phyloP scores from a whole-genome alignment of 35 echinoderm and acorn worm species.

The Ophiothrix spiculata region DNA sequence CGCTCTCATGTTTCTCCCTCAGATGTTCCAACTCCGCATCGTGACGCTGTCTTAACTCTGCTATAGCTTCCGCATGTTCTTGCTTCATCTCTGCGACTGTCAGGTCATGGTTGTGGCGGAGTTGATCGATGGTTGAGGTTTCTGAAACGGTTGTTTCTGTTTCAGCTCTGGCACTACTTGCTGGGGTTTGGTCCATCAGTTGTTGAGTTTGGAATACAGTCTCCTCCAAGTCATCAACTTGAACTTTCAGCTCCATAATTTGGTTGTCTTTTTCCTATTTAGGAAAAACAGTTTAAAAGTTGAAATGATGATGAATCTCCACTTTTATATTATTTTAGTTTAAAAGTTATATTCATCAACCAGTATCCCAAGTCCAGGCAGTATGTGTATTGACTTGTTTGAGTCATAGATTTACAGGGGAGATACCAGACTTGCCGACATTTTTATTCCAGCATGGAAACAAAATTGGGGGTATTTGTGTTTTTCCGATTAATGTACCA shows the following conservation, averaged over 20 bases:
- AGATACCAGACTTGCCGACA: no score
- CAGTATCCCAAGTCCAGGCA: no score
- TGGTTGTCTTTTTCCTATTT: conserved; percentile 81
- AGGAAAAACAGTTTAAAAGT: no score
- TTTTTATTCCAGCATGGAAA: no score
- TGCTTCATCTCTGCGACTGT: conserved; percentile 43
- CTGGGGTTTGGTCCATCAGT: conserved; percentile 36
- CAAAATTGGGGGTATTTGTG: no score
- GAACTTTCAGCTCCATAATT: conserved; percentile 64
- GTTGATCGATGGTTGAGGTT: conserved; percentile 23
- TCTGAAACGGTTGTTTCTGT: neutral
- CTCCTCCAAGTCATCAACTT: conserved; percentile 84
- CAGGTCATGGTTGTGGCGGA: conserved; percentile 32
- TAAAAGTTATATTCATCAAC: no score
- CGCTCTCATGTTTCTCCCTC: conserved; percentile 57
- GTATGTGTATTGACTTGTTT: no score
- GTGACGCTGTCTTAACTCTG: conserved; percentile 23
- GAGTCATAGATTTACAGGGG: no score
- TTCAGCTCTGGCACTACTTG: conserved; percentile 2
- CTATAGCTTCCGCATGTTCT: conserved; percentile 37
- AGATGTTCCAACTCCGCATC: conserved; percentile 59
- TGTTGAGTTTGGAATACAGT: conserved; percentile 71
- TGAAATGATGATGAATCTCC: no score
- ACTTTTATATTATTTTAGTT: no score
- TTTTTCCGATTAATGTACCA: no score